Base-by-base conservation (phyloP, 1,140 invertebrate genomes). In the Halictus rubicundus region DNA sequence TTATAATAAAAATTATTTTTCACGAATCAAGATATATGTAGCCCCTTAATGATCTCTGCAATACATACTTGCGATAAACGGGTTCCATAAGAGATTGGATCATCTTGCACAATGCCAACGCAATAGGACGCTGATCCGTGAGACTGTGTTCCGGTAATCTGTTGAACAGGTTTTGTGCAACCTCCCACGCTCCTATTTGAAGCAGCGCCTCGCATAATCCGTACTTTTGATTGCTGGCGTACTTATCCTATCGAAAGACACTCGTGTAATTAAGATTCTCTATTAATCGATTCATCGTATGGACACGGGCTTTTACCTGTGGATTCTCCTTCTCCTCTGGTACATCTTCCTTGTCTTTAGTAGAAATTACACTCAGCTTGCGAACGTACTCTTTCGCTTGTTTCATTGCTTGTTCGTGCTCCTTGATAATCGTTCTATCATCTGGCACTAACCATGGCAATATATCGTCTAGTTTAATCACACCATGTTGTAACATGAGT, bases 171-270 rank as follows among this genome's bases (percentile, higher is more conserved):
- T 94, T 94, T 72, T 96, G 94, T 12, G 97, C 98, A 88, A 97
- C 96, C 16, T 96, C 94, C 98, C 98, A 99, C 85, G 97, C 97
- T 25, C 97, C 98, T 81, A 99, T 95, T 85, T 96, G 95, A 7
- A 99, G 90, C 7, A 99, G 91, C 2, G 98, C 98, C 91, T 98
- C 97, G 89, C 97, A 97, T 8, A 99, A 93, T 57, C 97, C 96
- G 86, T 99, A 95, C 91, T 99, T 99, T 92, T 99, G 98, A 94
- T 99, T 99, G 75, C 92, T 94, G 89, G 94, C 93, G 89, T 96
- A 96, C 88, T 96, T 96, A 87, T 95, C 90, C 87, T 91, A 72
- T 63, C 57, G 63, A 70, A 78, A 72, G 75, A 91, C 84, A 82
- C 77, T 37, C 5, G 65, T 27, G 42, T 39, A 23, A 68, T 25